Evolutionary conservation across 1,140 invertebrate genomes (phyloP), one percentile per base, ranked within the genome.

Genomic region (Copidosoma floridanum): DNA sequence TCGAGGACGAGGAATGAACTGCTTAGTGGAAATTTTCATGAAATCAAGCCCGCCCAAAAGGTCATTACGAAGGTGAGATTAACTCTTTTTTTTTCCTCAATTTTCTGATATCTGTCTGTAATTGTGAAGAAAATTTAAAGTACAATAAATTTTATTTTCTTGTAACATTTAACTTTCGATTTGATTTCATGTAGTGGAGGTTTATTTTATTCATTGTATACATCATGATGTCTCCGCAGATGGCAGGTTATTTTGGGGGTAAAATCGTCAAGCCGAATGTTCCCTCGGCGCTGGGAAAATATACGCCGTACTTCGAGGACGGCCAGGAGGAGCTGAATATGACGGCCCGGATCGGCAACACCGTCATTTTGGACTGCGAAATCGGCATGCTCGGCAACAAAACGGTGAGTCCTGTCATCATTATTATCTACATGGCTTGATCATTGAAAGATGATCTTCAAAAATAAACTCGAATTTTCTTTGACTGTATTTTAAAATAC

Each of bases 271-370:
- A 77, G 53, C 78, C 78, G 6, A 79, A 73, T 56, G 64, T 79
- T 11, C 71, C 75, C 53, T 80, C 76, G 60, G 74, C 72, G 38
- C 68, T 78, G 32, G 76, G 81, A 5, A 79, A 79, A 48, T 89
- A 86, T 76, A 88, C 89, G 1, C 90, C 90, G 2, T 91, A 89
- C 74, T 92, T 91, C 73, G 88, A 91, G 71, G 88, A 89, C 60
- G 85, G 84, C 29, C 72, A 79, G 4, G 81, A 79, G 29, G 75
- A 79, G 18, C 69, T 77, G 38, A 82, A 83, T 55, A 67, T 84
- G 37, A 82, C 82, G 10, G 78, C 81, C 11, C 76, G 82, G 51
- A 81, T 83, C 16, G 83, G 82, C 26, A 77, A 71, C 54, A 82
- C 76, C 3, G 79, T 84, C n/a, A 66, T 77, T 8, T 71, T 84